These are phyloP conservation scores for Apamea sordens DNA, from an alignment of 2,888 invertebrate genomes.

Conservation along the genomic window DNA sequence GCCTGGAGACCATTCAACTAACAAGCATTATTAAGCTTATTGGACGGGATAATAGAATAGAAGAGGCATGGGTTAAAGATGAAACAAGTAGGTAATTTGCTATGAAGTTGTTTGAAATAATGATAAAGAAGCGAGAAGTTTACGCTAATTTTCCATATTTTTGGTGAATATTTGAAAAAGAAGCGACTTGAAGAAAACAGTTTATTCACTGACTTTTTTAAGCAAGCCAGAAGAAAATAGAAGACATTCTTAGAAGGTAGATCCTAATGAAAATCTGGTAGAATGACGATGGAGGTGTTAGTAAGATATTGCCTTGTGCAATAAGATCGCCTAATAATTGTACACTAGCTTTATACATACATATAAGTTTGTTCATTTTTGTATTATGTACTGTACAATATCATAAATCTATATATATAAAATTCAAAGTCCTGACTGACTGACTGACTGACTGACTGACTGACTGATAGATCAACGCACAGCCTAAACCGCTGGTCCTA, in stretches of 20 bases:
- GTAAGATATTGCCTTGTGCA: not conserved
- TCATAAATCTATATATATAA: too few species aligned
- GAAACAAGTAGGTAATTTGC: slow-evolving; percentile 11
- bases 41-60: slow-evolving; percentile 12
- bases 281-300: not conserved
- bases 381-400: not conserved
- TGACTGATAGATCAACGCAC: too few species aligned
- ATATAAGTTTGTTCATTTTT: not conserved
- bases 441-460: too few species aligned
- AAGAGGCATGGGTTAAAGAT: slow-evolving; percentile 5
- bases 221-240: not conserved
- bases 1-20: slow-evolving; percentile 19
- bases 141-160: not conserved
- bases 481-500: too few species aligned
- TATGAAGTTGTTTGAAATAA: not conserved
- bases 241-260: not conserved
- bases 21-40: slow-evolving; percentile 44
- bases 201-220: too few species aligned
- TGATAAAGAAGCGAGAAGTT: not conserved
- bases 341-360: not conserved
- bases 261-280: too few species aligned
- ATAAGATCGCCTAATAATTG: not conserved
- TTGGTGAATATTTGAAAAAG: not conserved
- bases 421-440: too few species aligned
- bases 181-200: too few species aligned